Conservation (phyloP, 35 echinoderm and acorn worm species). For the Hemicentrotus pulcherrimus region DNA sequence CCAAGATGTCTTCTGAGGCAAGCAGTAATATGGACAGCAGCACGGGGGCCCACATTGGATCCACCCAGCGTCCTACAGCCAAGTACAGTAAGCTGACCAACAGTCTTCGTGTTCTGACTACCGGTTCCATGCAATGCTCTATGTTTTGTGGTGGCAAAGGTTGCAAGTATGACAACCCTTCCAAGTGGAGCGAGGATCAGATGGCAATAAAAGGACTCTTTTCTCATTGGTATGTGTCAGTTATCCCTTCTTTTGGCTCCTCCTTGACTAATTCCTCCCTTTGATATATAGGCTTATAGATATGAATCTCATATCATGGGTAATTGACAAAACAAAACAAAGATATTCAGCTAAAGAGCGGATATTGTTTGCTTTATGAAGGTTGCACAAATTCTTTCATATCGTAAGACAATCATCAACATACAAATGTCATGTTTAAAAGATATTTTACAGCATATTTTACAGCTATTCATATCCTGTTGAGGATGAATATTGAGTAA, state of each 20-base stretch:
- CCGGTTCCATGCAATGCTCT: constrained; percentile 81
- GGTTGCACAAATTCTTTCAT: too few species aligned
- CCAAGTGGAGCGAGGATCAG: constrained; percentile 67
- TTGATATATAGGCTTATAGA: too few species aligned
- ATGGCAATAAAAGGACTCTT: constrained; percentile 94
- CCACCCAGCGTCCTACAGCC: constrained; percentile 74
- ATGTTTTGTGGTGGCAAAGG: constrained; percentile 96
- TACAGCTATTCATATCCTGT: too few species aligned
- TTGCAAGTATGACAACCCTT: constrained; percentile 90
- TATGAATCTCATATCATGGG: too few species aligned
- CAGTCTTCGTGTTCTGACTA: constrained; percentile 69
- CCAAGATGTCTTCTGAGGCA: constrained; percentile 24
- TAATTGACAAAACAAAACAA: too few species aligned
- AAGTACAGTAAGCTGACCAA: constrained; percentile 84
- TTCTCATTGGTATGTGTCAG: constrained; percentile 79
- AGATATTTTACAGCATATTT: too few species aligned
- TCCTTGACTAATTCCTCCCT: background rate
- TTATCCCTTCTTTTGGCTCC: background rate
- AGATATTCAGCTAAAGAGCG: too few species aligned
- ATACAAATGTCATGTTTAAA: too few species aligned
- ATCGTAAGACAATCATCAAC: too few species aligned
- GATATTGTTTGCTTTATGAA: too few species aligned
- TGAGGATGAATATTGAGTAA: too few species aligned
- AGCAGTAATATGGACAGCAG: constrained; percentile 7
- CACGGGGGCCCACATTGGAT: constrained; percentile 80